phyloP scores from a whole-genome alignment of 1,140 invertebrate species.

The Sycophaga agraensis region DNA sequence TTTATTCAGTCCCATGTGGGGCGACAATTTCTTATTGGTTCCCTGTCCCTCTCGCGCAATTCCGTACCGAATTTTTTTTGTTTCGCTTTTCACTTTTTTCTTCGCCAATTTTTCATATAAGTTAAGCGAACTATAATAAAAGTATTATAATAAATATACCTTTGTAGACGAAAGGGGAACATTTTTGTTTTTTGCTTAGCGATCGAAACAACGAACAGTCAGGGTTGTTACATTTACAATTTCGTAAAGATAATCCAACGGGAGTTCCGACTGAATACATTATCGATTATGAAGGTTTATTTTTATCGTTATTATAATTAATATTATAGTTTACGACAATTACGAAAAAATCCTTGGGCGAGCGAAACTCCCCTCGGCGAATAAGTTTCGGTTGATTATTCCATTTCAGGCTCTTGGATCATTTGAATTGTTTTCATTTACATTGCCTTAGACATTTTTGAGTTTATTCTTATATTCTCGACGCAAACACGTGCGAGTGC shows the following conservation, averaged over 20 bases:
- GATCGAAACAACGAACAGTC: constrained; percentile 32
- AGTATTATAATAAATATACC: constrained; percentile 18
- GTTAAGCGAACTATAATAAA: constrained; percentile 22
- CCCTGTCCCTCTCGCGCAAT: background rate
- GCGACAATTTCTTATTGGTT: constrained; percentile 1
- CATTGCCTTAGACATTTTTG: constrained; percentile 21
- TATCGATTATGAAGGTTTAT: too few relatives aligned
- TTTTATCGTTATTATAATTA: background rate
- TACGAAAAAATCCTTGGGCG: background rate
- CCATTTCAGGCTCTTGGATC: constrained; percentile 22
- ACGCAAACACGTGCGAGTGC: constrained; percentile 15
- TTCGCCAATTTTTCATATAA: too few relatives aligned
- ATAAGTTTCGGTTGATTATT: constrained; percentile 4
- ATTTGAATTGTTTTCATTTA: constrained; percentile 25
- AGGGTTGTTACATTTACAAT: constrained; percentile 2
- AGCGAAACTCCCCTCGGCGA: constrained; percentile 15
- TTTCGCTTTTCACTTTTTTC: constrained; percentile 4
- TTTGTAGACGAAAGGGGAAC: background rate
- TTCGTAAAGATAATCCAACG: constrained; percentile 3
- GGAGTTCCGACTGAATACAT: too few relatives aligned
- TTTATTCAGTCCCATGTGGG: background rate
- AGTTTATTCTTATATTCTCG: constrained; percentile 11
- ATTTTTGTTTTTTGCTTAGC: background rate
- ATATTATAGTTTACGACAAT: background rate
- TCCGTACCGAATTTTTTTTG: constrained; percentile 24